A percentile compares a stretch with the other conserved stretches of the same genome.
These are phyloP conservation scores for Flexamia atlantica DNA, from an alignment of 2,888 invertebrate genomes.

Conservation along the genomic window DNA sequence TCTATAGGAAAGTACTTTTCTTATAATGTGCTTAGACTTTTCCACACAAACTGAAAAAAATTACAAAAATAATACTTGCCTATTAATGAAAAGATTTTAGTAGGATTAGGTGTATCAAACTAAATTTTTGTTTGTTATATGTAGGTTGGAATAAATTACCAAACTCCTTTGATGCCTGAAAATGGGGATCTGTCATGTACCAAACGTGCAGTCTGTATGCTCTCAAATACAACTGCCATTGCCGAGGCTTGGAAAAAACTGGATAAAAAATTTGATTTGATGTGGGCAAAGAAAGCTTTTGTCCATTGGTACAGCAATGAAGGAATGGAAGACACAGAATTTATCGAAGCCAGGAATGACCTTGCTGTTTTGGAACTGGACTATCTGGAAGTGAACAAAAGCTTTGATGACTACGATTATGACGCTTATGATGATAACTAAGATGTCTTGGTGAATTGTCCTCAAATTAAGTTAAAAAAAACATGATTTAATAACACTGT, in stretches of 20 bases:
- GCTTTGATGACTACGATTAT: conserved; percentile 54
- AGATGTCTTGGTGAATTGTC: background rate
- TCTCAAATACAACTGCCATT: conserved; percentile 86
- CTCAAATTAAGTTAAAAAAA: background rate
- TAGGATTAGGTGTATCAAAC: too few species aligned
- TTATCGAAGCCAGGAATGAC: conserved; percentile 74
- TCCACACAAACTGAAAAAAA: too few species aligned
- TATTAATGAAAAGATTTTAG: too few species aligned
- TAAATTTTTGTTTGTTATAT: background rate
- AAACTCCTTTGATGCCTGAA: conserved; percentile 83
- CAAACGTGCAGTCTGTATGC: conserved; percentile 82
- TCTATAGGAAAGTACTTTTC: too few species aligned
- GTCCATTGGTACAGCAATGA: conserved; percentile 82
- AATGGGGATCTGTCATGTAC: conserved; percentile 76
- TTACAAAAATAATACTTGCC: too few species aligned
- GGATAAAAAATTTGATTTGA: conserved; percentile 80
- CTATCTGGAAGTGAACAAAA: conserved; percentile 61
- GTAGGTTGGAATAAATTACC: conserved; percentile 83
- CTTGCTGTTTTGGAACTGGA: conserved; percentile 75
- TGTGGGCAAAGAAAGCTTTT: conserved; percentile 80
- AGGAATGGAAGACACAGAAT: conserved; percentile 77
- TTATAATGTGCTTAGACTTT: too few species aligned
- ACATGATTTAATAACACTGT: background rate
- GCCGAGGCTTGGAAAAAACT: conserved; percentile 80
- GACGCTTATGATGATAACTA: background rate